These are phyloP conservation scores for Drosophila chauvacae DNA, from an alignment of 1,140 invertebrate genomes.

Conservation along the genomic window DNA sequence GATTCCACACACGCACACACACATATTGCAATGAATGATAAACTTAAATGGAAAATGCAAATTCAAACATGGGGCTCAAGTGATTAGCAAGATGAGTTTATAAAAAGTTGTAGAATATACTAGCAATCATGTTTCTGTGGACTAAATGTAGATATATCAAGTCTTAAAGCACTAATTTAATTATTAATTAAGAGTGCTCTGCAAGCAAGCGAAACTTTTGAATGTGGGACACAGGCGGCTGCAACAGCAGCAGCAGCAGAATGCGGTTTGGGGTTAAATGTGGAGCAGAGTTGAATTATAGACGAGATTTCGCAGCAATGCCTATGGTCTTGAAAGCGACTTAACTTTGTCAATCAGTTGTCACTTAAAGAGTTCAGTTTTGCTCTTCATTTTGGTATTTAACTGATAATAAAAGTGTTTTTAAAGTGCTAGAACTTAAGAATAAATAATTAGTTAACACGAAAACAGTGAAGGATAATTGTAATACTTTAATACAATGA, in stretches of 20 bases:
- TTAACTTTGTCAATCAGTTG: conserved; percentile 17
- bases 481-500: too few species aligned
- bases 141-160: not conserved
- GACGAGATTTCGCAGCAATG: conserved; percentile 31
- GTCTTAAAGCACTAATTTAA: conserved; percentile 29
- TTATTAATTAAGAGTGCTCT: conserved; percentile 44
- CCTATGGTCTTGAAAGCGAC: conserved; percentile 18
- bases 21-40: conserved; percentile 3
- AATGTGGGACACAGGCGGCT: conserved; percentile 36
- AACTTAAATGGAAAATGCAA: conserved; percentile 28
- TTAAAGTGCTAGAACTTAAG: not conserved
- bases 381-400: not conserved
- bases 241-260: conserved; percentile 14
- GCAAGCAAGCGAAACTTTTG: conserved; percentile 50
- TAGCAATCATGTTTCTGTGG: not conserved
- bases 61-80: conserved; percentile 24
- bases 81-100: conserved; percentile 31
- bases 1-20: conserved; percentile 28
- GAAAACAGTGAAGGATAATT: not conserved
- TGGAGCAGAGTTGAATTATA: conserved; percentile 51
- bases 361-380: conserved; percentile 3
- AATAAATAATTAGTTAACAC: not conserved
- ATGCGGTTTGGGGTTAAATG: conserved; percentile 52
- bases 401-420: not conserved
- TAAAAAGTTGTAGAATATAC: conserved; percentile 6